These are phyloP conservation scores for Hyaena hyaena DNA, from an alignment of 2,113 vertebrate species.

Conservation along the genomic window DNA sequence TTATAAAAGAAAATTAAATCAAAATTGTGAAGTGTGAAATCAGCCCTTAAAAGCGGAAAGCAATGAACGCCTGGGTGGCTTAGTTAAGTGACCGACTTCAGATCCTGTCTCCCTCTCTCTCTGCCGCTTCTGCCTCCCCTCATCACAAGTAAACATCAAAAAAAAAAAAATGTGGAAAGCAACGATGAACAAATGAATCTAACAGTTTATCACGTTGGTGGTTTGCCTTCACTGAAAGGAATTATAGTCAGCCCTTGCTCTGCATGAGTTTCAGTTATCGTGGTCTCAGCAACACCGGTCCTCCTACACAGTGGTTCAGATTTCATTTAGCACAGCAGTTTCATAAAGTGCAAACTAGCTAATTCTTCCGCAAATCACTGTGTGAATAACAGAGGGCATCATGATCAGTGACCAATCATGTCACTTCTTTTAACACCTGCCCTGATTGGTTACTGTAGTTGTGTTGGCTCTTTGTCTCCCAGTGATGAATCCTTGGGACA, in stretches of 20 bases:
- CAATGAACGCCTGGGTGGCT: background rate
- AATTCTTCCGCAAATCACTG: background rate
- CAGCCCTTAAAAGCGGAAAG: background rate
- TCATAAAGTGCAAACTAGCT: background rate
- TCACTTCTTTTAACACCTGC: background rate
- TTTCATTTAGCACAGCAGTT: conserved; percentile 20
- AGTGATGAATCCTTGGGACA: background rate
- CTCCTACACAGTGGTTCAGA: background rate
- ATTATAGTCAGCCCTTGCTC: background rate
- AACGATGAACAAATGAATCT: background rate
- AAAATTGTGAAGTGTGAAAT: background rate
- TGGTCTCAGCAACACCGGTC: background rate
- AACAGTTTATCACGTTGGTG: background rate
- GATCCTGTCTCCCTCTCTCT: too few species aligned
- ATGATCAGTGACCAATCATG: background rate
- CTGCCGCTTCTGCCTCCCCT: too few species aligned
- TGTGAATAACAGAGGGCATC: background rate
- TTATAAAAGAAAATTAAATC: background rate
- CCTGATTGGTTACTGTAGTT: background rate
- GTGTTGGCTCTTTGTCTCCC: background rate
- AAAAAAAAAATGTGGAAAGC: background rate
- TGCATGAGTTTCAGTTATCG: background rate
- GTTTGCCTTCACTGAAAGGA: background rate
- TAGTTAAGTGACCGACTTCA: too few species aligned
- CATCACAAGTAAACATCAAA: too few species aligned